Conservation (phyloP, 2,797 vertebrate genomes). For the Nothura maculosa region DNA sequence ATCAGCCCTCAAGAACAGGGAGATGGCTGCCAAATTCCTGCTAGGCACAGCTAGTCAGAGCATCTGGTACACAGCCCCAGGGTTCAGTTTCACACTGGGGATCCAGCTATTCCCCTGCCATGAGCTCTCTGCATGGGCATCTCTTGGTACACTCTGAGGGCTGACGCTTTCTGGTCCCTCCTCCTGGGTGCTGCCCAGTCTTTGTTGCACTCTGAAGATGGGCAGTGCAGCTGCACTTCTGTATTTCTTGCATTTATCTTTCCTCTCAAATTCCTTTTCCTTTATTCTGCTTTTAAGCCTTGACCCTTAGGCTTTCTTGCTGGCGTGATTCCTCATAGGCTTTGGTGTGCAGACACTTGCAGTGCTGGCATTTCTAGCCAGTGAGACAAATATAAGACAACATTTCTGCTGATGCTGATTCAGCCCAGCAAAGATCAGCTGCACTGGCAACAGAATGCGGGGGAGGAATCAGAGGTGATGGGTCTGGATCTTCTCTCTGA, state of each 20-base stretch:
- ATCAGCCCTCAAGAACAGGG: background rate
- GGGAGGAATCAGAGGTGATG: background rate
- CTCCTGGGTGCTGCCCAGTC: rapidly evolving
- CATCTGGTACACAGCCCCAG: background rate
- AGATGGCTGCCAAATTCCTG: background rate
- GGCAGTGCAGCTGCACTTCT: background rate
- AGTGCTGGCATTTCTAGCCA: background rate
- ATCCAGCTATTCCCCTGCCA: rapidly evolving
- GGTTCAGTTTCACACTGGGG: background rate
- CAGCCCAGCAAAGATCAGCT: background rate
- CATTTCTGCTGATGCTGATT: constrained; percentile 1
- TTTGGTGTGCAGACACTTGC: background rate
- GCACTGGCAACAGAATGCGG: background rate
- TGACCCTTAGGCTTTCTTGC: background rate
- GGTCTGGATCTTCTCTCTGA: background rate
- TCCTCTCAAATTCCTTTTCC: background rate
- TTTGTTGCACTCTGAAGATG: background rate
- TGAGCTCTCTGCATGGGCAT: background rate
- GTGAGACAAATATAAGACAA: background rate
- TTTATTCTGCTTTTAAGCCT: background rate
- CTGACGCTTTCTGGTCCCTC: background rate
- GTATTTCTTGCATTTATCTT: background rate
- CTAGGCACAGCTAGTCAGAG: background rate
- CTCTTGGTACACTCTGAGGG: background rate
- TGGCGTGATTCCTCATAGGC: background rate